Conservation (phyloP, 2,888 invertebrate genomes). For the Chloroclystis v-ata region DNA sequence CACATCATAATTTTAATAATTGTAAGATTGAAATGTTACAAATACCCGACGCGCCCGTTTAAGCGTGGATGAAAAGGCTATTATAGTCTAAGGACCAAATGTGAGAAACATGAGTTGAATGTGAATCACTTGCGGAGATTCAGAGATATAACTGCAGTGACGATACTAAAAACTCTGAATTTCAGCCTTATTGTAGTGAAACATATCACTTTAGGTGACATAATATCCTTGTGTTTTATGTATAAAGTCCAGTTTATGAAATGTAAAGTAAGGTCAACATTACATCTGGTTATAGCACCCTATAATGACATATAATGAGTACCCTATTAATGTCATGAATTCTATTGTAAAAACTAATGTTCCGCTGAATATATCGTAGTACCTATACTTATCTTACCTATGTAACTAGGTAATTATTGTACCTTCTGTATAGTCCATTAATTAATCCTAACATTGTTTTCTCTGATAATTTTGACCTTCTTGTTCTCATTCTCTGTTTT, state of each 20-base stretch:
- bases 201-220: conserved; percentile 22
- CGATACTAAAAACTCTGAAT: background rate
- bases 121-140: background rate
- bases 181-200: conserved; percentile 20
- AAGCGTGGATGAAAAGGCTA: conserved; percentile 15
- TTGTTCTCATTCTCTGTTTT: conserved; percentile 67
- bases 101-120: conserved; percentile 10
- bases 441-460: conserved; percentile 52
- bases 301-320: conserved; percentile 36
- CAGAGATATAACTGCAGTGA: background rate
- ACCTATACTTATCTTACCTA: conserved; percentile 24
- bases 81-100: conserved; percentile 22
- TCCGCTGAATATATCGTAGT: conserved; percentile 36
- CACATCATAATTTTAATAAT: background rate
- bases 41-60: conserved; percentile 3
- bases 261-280: background rate
- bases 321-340: conserved; percentile 18
- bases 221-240: conserved; percentile 23
- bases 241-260: too few species aligned
- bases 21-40: background rate
- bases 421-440: conserved; percentile 52
- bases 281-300: conserved; percentile 49
- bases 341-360: conserved; percentile 32
- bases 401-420: conserved; percentile 37
- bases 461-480: conserved; percentile 54